Conservation (phyloP, 2,888 invertebrate genomes). For the Calliopum simillimum region DNA sequence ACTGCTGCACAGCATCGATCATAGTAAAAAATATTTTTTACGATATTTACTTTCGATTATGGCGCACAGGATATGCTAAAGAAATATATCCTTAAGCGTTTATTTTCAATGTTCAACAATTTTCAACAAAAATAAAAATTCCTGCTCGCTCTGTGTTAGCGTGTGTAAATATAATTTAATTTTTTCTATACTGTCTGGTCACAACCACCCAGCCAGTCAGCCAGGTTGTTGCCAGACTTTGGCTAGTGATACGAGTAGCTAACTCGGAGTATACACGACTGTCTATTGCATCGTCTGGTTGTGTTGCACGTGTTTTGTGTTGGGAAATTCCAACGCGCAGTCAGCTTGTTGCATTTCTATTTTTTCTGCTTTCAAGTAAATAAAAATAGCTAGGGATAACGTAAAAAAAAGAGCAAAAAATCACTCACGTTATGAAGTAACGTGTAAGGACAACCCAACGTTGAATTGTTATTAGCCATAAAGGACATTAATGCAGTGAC, state of each 20-base stretch:
- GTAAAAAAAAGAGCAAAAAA: neutral
- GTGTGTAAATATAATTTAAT: conserved; percentile 5
- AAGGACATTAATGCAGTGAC: conserved; percentile 32
- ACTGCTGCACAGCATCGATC: no score
- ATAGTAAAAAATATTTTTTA: no score
- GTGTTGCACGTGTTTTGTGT: conserved; percentile 21
- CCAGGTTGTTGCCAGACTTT: neutral
- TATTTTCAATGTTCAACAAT: conserved; percentile 24
- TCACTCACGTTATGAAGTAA: no score
- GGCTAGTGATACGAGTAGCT: no score
- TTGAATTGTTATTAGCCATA: conserved; percentile 7
- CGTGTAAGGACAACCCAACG: neutral
- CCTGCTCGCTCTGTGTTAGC: neutral
- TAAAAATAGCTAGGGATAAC: neutral
- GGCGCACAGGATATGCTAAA: neutral
- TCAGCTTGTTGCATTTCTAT: conserved; percentile 21
- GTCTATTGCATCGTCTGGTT: neutral
- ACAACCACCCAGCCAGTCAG: neutral
- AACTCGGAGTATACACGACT: no score
- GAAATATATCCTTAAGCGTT: conserved; percentile 23
- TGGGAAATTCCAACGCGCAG: conserved; percentile 2
- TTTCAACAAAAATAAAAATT: neutral
- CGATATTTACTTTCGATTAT: conserved; percentile 21
- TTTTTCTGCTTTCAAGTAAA: neutral
- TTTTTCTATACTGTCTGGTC: neutral